Base-by-base conservation (phyloP, 2,797 vertebrate genomes). In the Brotula barbata region DNA sequence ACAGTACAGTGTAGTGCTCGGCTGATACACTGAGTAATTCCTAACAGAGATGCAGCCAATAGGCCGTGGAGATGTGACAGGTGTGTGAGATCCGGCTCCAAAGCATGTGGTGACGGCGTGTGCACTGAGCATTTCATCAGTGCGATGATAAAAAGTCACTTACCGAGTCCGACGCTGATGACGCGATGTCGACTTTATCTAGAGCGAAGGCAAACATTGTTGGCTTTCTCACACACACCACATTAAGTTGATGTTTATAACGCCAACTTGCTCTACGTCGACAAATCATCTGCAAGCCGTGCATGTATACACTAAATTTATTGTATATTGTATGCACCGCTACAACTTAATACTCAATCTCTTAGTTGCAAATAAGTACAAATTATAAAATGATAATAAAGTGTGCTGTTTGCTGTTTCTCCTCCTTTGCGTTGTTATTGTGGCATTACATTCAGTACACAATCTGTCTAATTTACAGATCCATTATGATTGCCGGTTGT, bases 351-450 rank as follows among this genome's bases (percentile, higher is more conserved):
- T 78, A 82, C 68, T 67, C 66, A 59, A 75, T 56, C 37, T 70
- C 63, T 83, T 85, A 85, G 83, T 81, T 91, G 88, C 80, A 78
- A 84, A 68, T 43, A 52, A 82, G 84, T 77, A 87, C 81, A 68
- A 81, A 87, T 81, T 73, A 83, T 85, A 80, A 73, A 39, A 83
- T 77, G 31, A 86, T 57, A 87, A 83, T 85, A 87, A 87, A 87
- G 11, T 33, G 6, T 77, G 44, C 69, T 44, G 53, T 80, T 75
- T 82, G 70, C 76, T 59, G 73, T 79, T 77, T 86, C 53, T 54
- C 23, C 59, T 61, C 2, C 52, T 54, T n/a, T 68, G 67, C 64
- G 58, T 75, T 84, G 71, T 82, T 52, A 48, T 82, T 84, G 14
- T 58, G 3, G 12, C 8, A 14, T 3, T 39, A 16, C 25, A 19